phyloP scores from a whole-genome alignment of 2,113 vertebrate genomes.

The Phoxinus phoxinus region DNA sequence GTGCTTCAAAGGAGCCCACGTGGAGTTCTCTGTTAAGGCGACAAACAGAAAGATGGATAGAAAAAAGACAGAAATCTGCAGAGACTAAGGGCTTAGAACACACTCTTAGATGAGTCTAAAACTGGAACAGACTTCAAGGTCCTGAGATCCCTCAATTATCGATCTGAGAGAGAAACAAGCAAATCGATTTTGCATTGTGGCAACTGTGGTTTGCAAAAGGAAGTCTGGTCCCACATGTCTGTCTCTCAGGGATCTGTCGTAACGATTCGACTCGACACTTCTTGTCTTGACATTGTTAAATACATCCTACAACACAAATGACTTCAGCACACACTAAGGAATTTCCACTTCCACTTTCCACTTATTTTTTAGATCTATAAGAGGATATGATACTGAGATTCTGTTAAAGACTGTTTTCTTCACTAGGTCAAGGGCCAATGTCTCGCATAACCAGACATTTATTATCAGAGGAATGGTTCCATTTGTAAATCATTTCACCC shows the following conservation, averaged over 20 bases:
- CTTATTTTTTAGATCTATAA: neutral
- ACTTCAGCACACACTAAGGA: neutral
- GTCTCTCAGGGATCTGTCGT: neutral
- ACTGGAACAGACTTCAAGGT: constrained; percentile 37
- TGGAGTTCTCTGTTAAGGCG: constrained; percentile 53
- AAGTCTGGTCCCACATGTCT: neutral
- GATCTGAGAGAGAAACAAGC: constrained; percentile 53
- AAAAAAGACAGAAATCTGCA: neutral
- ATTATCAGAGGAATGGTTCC: neutral
- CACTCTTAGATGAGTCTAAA: constrained; percentile 1
- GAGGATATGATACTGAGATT: constrained; percentile 12
- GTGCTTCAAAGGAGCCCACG: constrained; percentile 59
- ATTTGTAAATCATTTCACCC: neutral
- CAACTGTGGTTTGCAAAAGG: constrained; percentile 7
- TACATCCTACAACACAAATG: neutral
- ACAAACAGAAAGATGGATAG: neutral
- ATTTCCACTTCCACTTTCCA: neutral
- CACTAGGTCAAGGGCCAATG: neutral
- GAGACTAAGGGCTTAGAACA: constrained; percentile 29
- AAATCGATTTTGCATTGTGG: constrained; percentile 50
- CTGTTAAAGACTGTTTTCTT: neutral
- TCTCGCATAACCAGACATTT: neutral
- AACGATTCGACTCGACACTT: neutral
- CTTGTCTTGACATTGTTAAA: constrained; percentile 25
- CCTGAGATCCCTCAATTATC: constrained; percentile 46